Conservation (phyloP, 2,888 invertebrate species). For the Chaetoderma sp. region DNA sequence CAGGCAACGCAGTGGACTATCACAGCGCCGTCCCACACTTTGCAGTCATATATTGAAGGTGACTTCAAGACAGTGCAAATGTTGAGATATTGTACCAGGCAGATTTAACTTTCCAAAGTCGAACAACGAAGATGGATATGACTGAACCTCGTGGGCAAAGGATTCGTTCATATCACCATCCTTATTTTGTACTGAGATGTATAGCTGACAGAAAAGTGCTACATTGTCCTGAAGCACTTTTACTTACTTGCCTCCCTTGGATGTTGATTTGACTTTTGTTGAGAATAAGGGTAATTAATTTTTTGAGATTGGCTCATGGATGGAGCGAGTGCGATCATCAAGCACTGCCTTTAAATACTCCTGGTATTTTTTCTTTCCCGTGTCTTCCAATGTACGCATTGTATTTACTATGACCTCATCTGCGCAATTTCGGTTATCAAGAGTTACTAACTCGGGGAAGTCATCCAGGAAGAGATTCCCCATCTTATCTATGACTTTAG, state of each 20-base stretch:
- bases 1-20: conserved; percentile 29
- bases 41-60: conserved; percentile 12
- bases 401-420: conserved; percentile 14
- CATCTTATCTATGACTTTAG: conserved; percentile 12
- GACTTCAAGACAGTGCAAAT: conserved; percentile 10
- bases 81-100: conserved; percentile 15
- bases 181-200: conserved; percentile 20
- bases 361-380: conserved; percentile 10
- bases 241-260: conserved; percentile 8
- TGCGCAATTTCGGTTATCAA: conserved; percentile 17
- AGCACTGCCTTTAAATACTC: conserved; percentile 13
- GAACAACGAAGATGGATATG: conserved; percentile 19
- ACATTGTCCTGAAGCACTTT: conserved; percentile 22
- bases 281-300: conserved; percentile 17
- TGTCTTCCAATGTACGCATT: conserved; percentile 18
- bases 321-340: conserved; percentile 15
- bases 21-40: conserved; percentile 36
- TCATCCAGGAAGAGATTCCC: conserved; percentile 29
- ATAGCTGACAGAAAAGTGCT: conserved; percentile 17
- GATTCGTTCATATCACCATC: conserved; percentile 19
- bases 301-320: conserved; percentile 19
- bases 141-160: conserved; percentile 25
- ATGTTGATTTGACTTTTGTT: conserved; percentile 6
- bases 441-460: conserved; percentile 18
- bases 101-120: conserved; percentile 20